A percentile compares a stretch with the other conserved stretches of the same genome.
Conservation (phyloP, 2,888 invertebrate species). For the Cerceris rybyensis region DNA sequence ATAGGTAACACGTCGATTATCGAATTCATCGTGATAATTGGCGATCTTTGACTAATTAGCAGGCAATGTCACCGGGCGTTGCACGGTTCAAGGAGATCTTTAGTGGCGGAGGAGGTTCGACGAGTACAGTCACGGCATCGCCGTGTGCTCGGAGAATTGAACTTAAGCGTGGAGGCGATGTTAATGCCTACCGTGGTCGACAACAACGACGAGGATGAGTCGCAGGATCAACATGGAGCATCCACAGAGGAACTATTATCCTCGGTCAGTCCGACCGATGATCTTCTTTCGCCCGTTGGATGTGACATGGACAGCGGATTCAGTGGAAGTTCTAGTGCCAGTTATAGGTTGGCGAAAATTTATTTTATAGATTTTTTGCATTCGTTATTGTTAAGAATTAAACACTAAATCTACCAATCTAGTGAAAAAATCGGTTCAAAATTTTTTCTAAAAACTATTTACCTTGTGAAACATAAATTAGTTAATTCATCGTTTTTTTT, state of each 20-base stretch:
- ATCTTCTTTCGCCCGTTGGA: constrained; percentile 87
- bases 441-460: too few species aligned
- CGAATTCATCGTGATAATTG: background rate
- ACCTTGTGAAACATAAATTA: too few species aligned
- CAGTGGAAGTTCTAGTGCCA: constrained; percentile 92
- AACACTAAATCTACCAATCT: too few species aligned
- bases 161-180: constrained; percentile 95
- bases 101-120: constrained; percentile 92
- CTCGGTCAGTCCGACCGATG: constrained; percentile 87
- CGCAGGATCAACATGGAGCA: constrained; percentile 80
- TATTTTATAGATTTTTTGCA: too few species aligned
- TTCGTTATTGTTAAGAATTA: too few species aligned
- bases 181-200: constrained; percentile 89
- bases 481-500: too few species aligned
- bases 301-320: constrained; percentile 92
- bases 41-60: constrained; percentile 58
- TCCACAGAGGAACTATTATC: constrained; percentile 85
- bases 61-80: constrained; percentile 77
- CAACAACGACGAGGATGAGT: constrained; percentile 81
- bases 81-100: constrained; percentile 79
- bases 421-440: too few species aligned
- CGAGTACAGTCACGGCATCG: constrained; percentile 92
- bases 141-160: constrained; percentile 92
- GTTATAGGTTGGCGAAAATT: constrained; percentile 83
- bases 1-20: background rate